phyloP scores from a whole-genome alignment of 2,888 invertebrate species.

The Geophilus truncorum region DNA sequence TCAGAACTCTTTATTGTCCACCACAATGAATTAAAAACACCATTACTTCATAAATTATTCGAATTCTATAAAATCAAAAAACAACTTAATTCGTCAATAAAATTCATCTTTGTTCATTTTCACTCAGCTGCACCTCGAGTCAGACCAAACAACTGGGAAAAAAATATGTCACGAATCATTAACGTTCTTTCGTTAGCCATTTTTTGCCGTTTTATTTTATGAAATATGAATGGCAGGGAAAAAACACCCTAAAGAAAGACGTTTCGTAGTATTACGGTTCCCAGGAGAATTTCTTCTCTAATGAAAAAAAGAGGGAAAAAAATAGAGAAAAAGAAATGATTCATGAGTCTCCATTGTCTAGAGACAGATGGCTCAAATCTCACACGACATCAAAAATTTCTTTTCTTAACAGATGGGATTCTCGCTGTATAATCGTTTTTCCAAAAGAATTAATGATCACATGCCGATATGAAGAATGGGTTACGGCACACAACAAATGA shows the following conservation, averaged over 20 bases:
- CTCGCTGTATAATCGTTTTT: background rate
- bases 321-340: background rate
- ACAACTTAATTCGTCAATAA: too few species aligned
- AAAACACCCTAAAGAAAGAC: background rate
- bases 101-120: background rate
- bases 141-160: background rate
- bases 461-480: background rate
- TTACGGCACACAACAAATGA: background rate
- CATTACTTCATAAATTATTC: too few species aligned
- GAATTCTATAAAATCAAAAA: too few species aligned
- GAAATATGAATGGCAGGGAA: background rate
- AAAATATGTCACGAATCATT: background rate
- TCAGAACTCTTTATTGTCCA: too few species aligned
- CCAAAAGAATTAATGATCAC: background rate
- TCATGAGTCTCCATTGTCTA: background rate
- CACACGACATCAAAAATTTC: background rate
- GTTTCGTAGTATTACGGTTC: background rate
- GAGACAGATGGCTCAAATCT: conserved; percentile 6
- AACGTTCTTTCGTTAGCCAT: background rate
- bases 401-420: background rate
- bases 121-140: too few species aligned
- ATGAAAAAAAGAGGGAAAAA: background rate
- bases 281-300: background rate
- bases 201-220: background rate
- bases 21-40: too few species aligned